Evolutionary conservation across 2,113 vertebrate species (phyloP).

Genomic region (Silurus glanis): DNA sequence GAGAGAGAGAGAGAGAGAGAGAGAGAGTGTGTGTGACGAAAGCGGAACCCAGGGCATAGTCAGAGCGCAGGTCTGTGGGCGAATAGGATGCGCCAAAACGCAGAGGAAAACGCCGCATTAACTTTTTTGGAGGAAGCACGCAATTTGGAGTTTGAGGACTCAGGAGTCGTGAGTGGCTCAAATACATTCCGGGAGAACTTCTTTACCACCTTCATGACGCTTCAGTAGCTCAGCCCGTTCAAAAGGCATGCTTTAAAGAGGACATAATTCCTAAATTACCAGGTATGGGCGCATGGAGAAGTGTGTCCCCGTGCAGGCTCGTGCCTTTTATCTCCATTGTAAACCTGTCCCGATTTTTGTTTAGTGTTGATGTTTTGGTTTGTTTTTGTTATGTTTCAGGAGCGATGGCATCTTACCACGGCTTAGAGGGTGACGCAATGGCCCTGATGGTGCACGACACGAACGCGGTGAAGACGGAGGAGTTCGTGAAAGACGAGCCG

Average conservation of each 20-base stretch:
- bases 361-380: constrained; percentile 40
- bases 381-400: constrained; percentile 57
- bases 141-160: constrained; percentile 23
- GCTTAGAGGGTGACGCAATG: constrained; percentile 75
- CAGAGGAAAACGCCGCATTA: constrained; percentile 41
- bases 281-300: constrained; percentile 26
- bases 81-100: constrained; percentile 30
- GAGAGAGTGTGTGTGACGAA: constrained; percentile 53
- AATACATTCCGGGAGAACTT: background rate
- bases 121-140: constrained; percentile 37
- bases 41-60: constrained; percentile 48
- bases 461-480: constrained; percentile 66
- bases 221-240: constrained; percentile 7
- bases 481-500: constrained; percentile 70
- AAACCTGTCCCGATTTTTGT: constrained; percentile 20
- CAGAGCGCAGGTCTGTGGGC: constrained; percentile 17
- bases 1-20: constrained; percentile 47
- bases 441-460: constrained; percentile 70
- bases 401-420: constrained; percentile 79
- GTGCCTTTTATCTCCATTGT: constrained; percentile 34
- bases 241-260: constrained; percentile 48
- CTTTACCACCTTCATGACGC: constrained; percentile 1
- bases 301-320: background rate
- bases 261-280: constrained; percentile 43
- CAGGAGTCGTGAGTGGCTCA: constrained; percentile 3